These are phyloP conservation scores for Leptosomus discolor DNA, from an alignment of 2,113 vertebrate genomes.

Conservation along the genomic window DNA sequence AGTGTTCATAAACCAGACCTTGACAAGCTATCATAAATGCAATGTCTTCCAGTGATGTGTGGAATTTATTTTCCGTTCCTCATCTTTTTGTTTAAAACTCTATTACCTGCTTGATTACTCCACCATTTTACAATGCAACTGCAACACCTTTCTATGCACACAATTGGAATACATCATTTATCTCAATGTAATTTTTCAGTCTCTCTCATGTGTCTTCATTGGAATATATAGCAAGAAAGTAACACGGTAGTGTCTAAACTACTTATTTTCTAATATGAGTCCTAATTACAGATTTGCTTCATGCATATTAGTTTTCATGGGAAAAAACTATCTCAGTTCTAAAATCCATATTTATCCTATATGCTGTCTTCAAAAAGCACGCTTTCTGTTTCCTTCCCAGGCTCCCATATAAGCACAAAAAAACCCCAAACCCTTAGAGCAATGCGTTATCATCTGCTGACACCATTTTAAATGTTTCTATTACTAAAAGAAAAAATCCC, in stretches of 20 bases:
- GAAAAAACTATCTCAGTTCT: not conserved
- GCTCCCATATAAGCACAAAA: not conserved
- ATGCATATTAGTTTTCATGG: not conserved
- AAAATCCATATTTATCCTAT: not conserved
- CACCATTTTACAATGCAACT: not conserved
- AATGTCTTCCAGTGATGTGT: not conserved
- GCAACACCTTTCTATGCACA: not conserved
- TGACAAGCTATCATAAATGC: not conserved
- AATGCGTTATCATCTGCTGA: not conserved
- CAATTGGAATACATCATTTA: fast-evolving
- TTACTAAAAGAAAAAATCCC: not conserved
- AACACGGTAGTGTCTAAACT: not conserved
- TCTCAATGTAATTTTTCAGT: not conserved
- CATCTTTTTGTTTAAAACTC: not conserved
- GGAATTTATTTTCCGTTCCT: not conserved
- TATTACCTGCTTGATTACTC: not conserved
- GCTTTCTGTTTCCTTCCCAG: not conserved
- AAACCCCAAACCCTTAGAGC: not conserved
- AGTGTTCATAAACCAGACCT: not conserved
- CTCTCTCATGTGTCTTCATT: not conserved
- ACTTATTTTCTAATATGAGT: not conserved
- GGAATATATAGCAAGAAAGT: not conserved
- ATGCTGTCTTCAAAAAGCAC: not conserved
- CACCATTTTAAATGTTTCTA: not conserved
- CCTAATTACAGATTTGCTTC: not conserved